phyloP scores from a whole-genome alignment of 2,113 vertebrate genomes.

The Mellivora capensis region DNA sequence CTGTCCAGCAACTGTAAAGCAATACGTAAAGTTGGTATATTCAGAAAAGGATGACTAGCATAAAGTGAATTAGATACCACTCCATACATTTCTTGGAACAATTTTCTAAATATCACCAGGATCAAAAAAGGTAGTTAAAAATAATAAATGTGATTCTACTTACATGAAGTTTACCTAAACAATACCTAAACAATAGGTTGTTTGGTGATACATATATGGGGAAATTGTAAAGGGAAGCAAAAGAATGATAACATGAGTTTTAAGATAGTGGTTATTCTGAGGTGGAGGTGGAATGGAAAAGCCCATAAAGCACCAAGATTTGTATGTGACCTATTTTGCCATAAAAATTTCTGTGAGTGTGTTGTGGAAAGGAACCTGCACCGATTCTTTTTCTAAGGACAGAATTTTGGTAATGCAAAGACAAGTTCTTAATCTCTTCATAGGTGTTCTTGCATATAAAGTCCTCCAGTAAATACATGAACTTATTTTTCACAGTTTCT shows the following conservation, averaged over 20 bases:
- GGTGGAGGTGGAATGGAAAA: background rate
- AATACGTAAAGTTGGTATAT: background rate
- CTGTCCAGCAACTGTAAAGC: background rate
- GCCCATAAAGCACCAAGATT: background rate
- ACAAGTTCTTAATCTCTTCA: background rate
- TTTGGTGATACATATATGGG: background rate
- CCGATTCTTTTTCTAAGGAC: background rate
- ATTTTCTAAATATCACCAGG: background rate
- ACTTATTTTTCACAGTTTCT: background rate
- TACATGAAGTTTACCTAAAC: background rate
- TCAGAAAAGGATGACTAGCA: background rate
- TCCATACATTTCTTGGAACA: background rate
- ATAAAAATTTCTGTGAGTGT: background rate
- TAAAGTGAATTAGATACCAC: background rate
- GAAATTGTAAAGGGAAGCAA: background rate
- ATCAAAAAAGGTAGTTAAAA: background rate
- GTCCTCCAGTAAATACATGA: background rate
- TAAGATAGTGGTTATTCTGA: background rate
- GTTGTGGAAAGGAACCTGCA: background rate
- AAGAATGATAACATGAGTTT: background rate
- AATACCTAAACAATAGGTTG: background rate
- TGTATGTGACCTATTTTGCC: background rate
- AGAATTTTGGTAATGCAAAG: background rate
- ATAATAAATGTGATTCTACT: background rate
- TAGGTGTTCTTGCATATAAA: conserved; percentile 4